Evolutionary conservation across 2,113 vertebrate genomes (phyloP), one percentile per base, ranked within the genome.

Genomic region (Aix galericulata): DNA sequence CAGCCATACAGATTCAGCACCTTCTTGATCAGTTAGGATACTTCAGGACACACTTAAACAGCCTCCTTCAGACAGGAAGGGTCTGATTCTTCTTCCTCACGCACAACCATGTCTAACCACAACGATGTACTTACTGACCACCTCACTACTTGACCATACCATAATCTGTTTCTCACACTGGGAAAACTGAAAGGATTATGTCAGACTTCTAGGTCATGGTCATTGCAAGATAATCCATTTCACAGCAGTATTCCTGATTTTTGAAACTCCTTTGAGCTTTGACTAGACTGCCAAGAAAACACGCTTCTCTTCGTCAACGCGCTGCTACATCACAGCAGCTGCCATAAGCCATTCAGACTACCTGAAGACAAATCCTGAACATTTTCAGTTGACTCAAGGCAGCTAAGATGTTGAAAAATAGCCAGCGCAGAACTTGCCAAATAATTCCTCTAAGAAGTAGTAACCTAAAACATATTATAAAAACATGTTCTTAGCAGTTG

Each of bases 111-210:
- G 31, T 34, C 53, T 18, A 50, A 72, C 62, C 44, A 60, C 50
- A 4, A 8, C 0, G 5, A 66, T 18, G 14, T 58, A 38, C 52
- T 46, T 21, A 9, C 11, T 55, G 17, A 60, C 32, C 36, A 29
- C 1, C 0, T 31, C 0, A 0, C 53, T 29, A 22, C 17, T 52
- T 88, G 26, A 38, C 20, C 66, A 38, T 26, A 23, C 22, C n/a
- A 50, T 21, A 73, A 55, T n/a, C 68, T 27, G 14, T 21, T 31
- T 42, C 58, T 42, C 3, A 3, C 50, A 53, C 27, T 10, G 40
- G 42, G 36, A 20, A 27, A n/a, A 29, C n/a, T 10, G 5, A 27
- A 52, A 46, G 44, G 12, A 38, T 20, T 0, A 2, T 12, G 38
- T 27, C 75, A 71, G 50, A 59, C 25, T 23, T 78, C 56, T 31